phyloP scores from a whole-genome alignment of 2,888 invertebrate species.

The Conchocele bisecta region DNA sequence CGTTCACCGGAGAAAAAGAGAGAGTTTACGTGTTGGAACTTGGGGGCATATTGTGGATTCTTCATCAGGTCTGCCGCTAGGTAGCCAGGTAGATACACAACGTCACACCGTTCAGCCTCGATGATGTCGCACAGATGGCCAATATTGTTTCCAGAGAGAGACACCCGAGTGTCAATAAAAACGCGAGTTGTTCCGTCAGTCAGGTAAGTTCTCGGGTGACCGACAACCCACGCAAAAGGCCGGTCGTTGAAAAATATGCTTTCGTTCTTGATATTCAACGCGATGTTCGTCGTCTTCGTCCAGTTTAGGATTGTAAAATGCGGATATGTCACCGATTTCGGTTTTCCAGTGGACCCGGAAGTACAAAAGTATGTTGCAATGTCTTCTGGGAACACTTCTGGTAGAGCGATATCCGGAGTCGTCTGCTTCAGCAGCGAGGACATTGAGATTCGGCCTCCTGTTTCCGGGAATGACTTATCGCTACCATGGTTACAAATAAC shows the following conservation, averaged over 20 bases:
- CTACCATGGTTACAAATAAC: slow-evolving; percentile 18
- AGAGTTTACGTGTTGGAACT: slow-evolving; percentile 14
- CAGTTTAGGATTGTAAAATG: slow-evolving; percentile 33
- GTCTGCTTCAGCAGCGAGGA: background rate
- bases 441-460: background rate
- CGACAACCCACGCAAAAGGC: slow-evolving; percentile 32
- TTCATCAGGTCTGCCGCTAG: slow-evolving; percentile 8
- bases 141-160: slow-evolving; percentile 7
- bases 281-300: background rate
- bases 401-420: background rate
- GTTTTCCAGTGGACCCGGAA: slow-evolving; percentile 39
- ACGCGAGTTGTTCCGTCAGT: slow-evolving; percentile 27
- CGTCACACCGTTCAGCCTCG: slow-evolving; percentile 20
- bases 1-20: slow-evolving; percentile 25
- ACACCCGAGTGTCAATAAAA: slow-evolving; percentile 22
- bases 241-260: slow-evolving; percentile 26
- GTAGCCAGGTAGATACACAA: slow-evolving; percentile 18
- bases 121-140: slow-evolving; percentile 25
- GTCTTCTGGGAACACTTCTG: slow-evolving; percentile 34
- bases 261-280: background rate
- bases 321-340: slow-evolving; percentile 15
- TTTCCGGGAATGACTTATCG: background rate
- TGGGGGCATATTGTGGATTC: background rate
- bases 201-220: slow-evolving; percentile 26
- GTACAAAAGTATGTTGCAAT: slow-evolving; percentile 22